A percentile compares a stretch with the other conserved stretches of the same genome.
These are phyloP conservation scores for Pyrocoelia pectoralis DNA, from an alignment of 2,888 invertebrate genomes.

Conservation along the genomic window DNA sequence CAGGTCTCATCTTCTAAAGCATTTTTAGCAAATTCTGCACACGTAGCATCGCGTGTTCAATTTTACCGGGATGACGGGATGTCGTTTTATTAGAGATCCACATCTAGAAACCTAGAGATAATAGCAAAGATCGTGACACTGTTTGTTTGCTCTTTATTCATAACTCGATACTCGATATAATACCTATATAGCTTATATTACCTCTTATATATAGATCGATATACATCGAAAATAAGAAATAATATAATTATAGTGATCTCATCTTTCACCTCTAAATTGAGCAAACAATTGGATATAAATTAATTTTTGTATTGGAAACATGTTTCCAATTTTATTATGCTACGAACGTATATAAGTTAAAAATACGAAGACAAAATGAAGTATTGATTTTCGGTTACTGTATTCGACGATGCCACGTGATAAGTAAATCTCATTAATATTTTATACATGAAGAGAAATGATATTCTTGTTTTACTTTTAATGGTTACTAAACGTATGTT, in stretches of 20 bases:
- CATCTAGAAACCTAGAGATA: slow-evolving; percentile 44
- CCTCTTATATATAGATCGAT: neutral
- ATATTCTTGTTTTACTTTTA: neutral
- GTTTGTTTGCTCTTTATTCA: slow-evolving; percentile 35
- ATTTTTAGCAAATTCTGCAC: slow-evolving; percentile 51
- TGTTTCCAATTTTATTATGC: slow-evolving; percentile 18
- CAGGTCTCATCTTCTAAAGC: slow-evolving; percentile 36
- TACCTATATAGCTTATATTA: neutral
- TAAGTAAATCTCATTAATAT: slow-evolving; percentile 23
- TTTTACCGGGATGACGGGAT: slow-evolving; percentile 42
- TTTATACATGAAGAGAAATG: neutral
- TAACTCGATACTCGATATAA: slow-evolving; percentile 31
- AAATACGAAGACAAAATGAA: slow-evolving; percentile 6
- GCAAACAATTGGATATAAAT: slow-evolving; percentile 32
- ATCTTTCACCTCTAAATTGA: slow-evolving; percentile 17
- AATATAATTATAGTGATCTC: slow-evolving; percentile 25
- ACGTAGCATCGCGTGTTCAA: slow-evolving; percentile 54
- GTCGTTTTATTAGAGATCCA: slow-evolving; percentile 47
- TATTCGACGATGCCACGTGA: slow-evolving; percentile 18
- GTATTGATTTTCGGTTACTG: slow-evolving; percentile 22
- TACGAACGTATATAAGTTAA: neutral
- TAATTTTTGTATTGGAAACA: slow-evolving; percentile 22
- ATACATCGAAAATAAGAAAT: slow-evolving; percentile 6
- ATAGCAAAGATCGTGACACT: slow-evolving; percentile 40
- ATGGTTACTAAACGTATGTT: no score